These are phyloP conservation scores for Xiphophorus birchmanni DNA, from an alignment of 2,797 vertebrate genomes.

Conservation along the genomic window DNA sequence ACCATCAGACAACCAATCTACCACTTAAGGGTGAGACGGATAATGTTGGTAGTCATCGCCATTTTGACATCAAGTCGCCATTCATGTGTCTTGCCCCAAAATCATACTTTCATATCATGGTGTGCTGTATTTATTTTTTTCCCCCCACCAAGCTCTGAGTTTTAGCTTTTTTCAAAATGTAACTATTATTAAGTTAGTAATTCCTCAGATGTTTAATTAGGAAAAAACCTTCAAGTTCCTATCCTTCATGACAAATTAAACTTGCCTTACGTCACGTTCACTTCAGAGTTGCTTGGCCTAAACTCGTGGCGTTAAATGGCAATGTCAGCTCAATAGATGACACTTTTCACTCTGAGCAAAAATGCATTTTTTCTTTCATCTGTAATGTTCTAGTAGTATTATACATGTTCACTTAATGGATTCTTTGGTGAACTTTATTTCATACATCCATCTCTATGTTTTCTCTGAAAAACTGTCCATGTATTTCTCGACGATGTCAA, in stretches of 20 bases:
- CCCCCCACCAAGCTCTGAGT: not conserved
- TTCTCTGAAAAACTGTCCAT: not conserved
- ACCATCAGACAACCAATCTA: conserved; percentile 73
- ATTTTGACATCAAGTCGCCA: conserved; percentile 44
- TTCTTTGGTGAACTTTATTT: conserved; percentile 10
- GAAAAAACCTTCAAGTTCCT: not conserved
- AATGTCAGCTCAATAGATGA: not conserved
- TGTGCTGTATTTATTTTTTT: conserved; percentile 3
- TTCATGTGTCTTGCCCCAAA: conserved; percentile 26
- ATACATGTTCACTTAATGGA: not conserved
- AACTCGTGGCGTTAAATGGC: not conserved
- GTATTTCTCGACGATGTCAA: not conserved
- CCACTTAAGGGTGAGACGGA: conserved; percentile 76
- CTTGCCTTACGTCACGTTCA: not conserved
- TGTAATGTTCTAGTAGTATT: not conserved
- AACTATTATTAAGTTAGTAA: conserved; percentile 1
- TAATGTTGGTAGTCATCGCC: conserved; percentile 56
- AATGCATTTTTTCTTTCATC: conserved; percentile 8
- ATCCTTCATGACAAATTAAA: not conserved
- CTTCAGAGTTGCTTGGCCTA: not conserved
- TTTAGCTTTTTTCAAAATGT: not conserved
- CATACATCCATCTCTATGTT: conserved; percentile 40
- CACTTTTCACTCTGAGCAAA: not conserved
- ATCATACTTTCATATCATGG: conserved; percentile 34
- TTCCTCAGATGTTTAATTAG: not conserved